phyloP scores from a whole-genome alignment of 2,113 vertebrate genomes.

The Hystrix cristata region DNA sequence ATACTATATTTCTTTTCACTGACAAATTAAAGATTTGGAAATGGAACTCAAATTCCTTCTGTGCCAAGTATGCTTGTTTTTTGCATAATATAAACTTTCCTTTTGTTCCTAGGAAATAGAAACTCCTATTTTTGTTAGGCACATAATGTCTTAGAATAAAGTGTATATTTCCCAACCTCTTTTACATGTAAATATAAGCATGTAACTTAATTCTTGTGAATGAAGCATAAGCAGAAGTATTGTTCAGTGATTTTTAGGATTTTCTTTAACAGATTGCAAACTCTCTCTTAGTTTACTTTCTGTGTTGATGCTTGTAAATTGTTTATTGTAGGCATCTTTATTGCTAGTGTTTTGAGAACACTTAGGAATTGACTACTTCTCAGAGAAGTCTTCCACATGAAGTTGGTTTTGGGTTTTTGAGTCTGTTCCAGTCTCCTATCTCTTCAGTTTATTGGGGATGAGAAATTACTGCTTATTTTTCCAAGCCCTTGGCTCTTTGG shows the following conservation, averaged over 20 bases:
- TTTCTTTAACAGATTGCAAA: background rate
- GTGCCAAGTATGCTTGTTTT: background rate
- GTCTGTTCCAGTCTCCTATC: too few relatives aligned
- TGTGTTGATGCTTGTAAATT: too few relatives aligned
- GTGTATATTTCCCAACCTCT: background rate
- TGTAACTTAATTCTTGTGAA: slow-evolving; percentile 11
- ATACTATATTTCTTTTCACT: background rate
- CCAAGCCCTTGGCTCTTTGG: too few relatives aligned
- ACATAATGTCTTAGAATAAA: background rate
- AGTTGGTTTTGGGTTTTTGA: too few relatives aligned
- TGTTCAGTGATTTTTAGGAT: background rate
- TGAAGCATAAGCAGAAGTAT: background rate
- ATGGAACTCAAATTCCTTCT: background rate
- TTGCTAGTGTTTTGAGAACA: too few relatives aligned
- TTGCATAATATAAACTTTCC: background rate
- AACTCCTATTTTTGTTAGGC: background rate
- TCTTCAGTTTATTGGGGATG: too few relatives aligned
- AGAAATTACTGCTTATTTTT: too few relatives aligned
- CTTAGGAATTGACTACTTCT: too few relatives aligned
- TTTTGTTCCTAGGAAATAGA: background rate
- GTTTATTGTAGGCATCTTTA: too few relatives aligned
- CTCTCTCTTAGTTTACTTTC: too few relatives aligned
- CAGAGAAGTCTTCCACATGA: too few relatives aligned
- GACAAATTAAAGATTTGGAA: background rate
- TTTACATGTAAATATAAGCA: background rate